phyloP scores from a whole-genome alignment of 2,888 invertebrate species.

The Pristionchus entomophagus region DNA sequence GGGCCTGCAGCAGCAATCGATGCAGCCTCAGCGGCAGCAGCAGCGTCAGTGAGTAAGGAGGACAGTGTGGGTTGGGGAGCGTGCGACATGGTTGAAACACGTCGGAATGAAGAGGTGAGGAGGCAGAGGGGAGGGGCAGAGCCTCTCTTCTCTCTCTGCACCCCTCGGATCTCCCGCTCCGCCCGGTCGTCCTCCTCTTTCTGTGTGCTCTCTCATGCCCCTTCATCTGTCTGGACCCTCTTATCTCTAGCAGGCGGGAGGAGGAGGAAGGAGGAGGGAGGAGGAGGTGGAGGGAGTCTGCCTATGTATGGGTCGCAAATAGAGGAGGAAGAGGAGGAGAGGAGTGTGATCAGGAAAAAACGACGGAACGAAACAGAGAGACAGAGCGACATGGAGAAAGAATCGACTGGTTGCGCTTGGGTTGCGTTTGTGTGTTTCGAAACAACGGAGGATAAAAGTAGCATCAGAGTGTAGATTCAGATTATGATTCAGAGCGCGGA shows the following conservation, averaged over 20 bases:
- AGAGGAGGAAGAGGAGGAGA: conserved; percentile 27
- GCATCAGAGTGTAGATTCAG: conserved; percentile 8
- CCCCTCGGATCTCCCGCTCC: conserved; percentile 8
- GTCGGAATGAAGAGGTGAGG: conserved; percentile 28
- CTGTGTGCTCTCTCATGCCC: background rate
- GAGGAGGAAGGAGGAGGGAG: conserved; percentile 17
- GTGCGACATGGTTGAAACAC: conserved; percentile 41
- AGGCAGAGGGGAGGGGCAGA: background rate
- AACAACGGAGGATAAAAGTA: conserved; percentile 32
- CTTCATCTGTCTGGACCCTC: conserved; percentile 28
- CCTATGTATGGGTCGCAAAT: conserved; percentile 42
- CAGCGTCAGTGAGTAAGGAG: background rate
- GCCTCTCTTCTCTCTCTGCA: background rate
- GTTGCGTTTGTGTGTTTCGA: conserved; percentile 28
- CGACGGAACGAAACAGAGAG: background rate
- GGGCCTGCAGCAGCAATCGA: background rate
- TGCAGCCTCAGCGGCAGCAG: background rate
- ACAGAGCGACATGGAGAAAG: background rate
- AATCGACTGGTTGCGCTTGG: background rate
- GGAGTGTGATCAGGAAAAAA: conserved; percentile 45
- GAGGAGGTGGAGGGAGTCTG: conserved; percentile 7
- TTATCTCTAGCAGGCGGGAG: background rate
- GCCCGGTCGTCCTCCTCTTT: background rate
- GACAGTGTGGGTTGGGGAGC: background rate
- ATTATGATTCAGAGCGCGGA: conserved; percentile 28